phyloP scores from a whole-genome alignment of 2,888 invertebrate species.

The Apocheima hispidaria region DNA sequence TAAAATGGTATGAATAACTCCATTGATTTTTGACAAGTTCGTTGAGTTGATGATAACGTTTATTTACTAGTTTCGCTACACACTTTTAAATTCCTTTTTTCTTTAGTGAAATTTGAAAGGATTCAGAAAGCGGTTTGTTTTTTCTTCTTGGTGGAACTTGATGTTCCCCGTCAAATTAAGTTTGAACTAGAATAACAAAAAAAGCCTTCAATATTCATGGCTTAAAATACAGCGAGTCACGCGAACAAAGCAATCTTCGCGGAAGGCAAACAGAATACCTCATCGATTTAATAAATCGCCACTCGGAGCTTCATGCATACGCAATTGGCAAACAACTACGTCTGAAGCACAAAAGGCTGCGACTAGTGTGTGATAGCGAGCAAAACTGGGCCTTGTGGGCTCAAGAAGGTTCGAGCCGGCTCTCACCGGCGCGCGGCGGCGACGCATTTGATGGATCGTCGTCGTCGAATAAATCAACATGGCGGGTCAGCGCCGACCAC shows the following conservation, averaged over 20 bases:
- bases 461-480: conserved; percentile 73
- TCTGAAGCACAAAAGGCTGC: conserved; percentile 52
- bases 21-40: not conserved
- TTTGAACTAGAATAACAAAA: conserved; percentile 14
- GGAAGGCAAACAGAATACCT: conserved; percentile 50
- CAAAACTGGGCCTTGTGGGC: conserved; percentile 57
- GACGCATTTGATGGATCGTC: conserved; percentile 73
- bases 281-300: conserved; percentile 59
- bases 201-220: conserved; percentile 43
- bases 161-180: not conserved
- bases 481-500: conserved; percentile 65
- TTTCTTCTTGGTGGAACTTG: not conserved
- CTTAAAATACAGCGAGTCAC: conserved; percentile 45
- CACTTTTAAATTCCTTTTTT: not conserved
- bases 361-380: conserved; percentile 50
- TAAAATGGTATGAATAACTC: no score
- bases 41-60: not conserved
- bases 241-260: conserved; percentile 50
- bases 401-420: conserved; percentile 39
- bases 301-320: conserved; percentile 65
- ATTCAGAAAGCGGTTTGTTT: not conserved
- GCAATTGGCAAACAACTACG: conserved; percentile 62
- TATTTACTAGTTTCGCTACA: not conserved
- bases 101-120: not conserved
- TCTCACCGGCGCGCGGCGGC: conserved; percentile 43